Conservation (phyloP, 2,888 invertebrate species). For the Hirudinaria manillensis region DNA sequence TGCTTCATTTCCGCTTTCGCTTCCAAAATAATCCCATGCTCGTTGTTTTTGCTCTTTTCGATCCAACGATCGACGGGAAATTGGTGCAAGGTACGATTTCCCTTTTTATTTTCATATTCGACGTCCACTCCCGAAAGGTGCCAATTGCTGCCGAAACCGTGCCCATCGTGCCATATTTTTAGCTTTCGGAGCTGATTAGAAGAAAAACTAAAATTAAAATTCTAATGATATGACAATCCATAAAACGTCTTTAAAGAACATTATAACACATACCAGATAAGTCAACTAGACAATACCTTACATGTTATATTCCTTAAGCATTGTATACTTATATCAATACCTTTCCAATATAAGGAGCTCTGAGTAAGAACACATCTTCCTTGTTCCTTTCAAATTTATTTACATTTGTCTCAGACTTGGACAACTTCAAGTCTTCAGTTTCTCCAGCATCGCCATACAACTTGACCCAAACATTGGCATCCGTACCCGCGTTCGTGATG, state of each 20-base stretch:
- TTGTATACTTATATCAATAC: background rate
- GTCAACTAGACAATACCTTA: too few relatives aligned
- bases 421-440: conserved; percentile 7
- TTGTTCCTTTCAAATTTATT: conserved; percentile 52
- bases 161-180: conserved; percentile 52
- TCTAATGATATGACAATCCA: too few relatives aligned
- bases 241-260: too few relatives aligned
- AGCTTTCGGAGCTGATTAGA: conserved; percentile 46
- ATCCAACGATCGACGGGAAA: too few relatives aligned
- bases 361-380: conserved; percentile 52
- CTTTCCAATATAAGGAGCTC: background rate
- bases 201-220: too few relatives aligned
- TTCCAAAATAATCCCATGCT: too few relatives aligned
- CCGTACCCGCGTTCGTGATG: conserved; percentile 51
- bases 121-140: background rate
- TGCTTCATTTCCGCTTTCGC: too few relatives aligned
- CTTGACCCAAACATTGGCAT: conserved; percentile 53
- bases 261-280: too few relatives aligned
- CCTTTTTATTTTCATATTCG: too few relatives aligned
- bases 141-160: conserved; percentile 50
- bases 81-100: too few relatives aligned
- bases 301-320: too few relatives aligned
- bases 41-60: too few relatives aligned
- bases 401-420: conserved; percentile 9
- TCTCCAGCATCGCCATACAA: conserved; percentile 51